Conservation (phyloP, 2,797 vertebrate genomes). For the Octomys mimax region DNA sequence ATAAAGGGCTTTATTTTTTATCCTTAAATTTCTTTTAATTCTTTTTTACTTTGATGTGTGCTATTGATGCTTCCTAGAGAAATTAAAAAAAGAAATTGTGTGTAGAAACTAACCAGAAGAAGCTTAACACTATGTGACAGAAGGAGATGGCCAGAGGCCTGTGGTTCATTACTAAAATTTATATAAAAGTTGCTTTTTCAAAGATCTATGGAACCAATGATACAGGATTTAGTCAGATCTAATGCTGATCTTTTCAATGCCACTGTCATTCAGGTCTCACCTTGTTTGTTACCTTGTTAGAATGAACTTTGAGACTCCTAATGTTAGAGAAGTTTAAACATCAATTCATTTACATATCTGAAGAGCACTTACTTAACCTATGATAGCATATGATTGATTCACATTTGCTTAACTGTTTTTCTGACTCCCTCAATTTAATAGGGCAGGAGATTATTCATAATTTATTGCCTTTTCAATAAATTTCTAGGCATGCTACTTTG, state of each 20-base stretch:
- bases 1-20: background rate
- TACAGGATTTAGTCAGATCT: background rate
- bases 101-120: background rate
- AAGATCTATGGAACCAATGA: background rate
- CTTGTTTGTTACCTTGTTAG: constrained; percentile 29
- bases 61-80: constrained; percentile 24
- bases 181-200: constrained; percentile 6
- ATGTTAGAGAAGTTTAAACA: constrained; percentile 56
- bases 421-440: background rate
- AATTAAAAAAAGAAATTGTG: background rate
- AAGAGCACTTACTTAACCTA: constrained; percentile 24
- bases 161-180: background rate
- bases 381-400: background rate
- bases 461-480: background rate
- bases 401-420: constrained; percentile 39
- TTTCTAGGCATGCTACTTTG: background rate
- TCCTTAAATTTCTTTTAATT: constrained; percentile 42
- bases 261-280: constrained; percentile 38
- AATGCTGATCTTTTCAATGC: constrained; percentile 12
- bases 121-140: background rate
- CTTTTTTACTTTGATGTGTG: background rate
- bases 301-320: background rate
- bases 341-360: constrained; percentile 51
- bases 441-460: background rate
- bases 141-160: background rate